phyloP scores from a whole-genome alignment of 2,888 invertebrate species.

The Watsonalla cultraria region DNA sequence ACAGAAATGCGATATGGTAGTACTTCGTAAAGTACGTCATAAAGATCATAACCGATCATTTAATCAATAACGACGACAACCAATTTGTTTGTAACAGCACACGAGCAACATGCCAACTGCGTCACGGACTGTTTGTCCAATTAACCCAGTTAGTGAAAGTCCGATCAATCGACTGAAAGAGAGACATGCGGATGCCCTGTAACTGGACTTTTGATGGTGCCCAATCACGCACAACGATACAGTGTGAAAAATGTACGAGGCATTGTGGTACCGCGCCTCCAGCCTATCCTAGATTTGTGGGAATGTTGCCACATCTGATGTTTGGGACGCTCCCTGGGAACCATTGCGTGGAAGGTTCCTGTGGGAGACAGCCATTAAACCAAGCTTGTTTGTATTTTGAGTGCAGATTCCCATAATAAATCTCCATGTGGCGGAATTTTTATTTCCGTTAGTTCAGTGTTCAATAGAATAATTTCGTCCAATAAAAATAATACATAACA shows the following conservation, averaged over 20 bases:
- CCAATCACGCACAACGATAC: slow-evolving; percentile 53
- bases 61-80: not conserved
- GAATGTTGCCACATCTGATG: slow-evolving; percentile 30
- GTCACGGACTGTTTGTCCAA: slow-evolving; percentile 8
- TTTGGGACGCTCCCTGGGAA: not conserved
- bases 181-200: slow-evolving; percentile 38
- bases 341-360: not conserved
- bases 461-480: no score
- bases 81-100: not conserved
- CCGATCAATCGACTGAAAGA: slow-evolving; percentile 37
- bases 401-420: not conserved
- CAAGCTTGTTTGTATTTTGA: not conserved
- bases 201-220: slow-evolving; percentile 49
- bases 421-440: not conserved
- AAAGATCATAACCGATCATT: not conserved
- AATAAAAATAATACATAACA: no score
- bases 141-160: slow-evolving; percentile 48
- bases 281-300: slow-evolving; percentile 36
- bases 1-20: not conserved
- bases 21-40: no score
- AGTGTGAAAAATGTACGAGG: slow-evolving; percentile 61
- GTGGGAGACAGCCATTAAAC: not conserved
- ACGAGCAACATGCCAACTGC: not conserved
- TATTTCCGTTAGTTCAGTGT: no score
- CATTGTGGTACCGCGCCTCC: slow-evolving; percentile 23